These are phyloP conservation scores for Tachina fera DNA, from an alignment of 2,888 invertebrate genomes.

Conservation along the genomic window DNA sequence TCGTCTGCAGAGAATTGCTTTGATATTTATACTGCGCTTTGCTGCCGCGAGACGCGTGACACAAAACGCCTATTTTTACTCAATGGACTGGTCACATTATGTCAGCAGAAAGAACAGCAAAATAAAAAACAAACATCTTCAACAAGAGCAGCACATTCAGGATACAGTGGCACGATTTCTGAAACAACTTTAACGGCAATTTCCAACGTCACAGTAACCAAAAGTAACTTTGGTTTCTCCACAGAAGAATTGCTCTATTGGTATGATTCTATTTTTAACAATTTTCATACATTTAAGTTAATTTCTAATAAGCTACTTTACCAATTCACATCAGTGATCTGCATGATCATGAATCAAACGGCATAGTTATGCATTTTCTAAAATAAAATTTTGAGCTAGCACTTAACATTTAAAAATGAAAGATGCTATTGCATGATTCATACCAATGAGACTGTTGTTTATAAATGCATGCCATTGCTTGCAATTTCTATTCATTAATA, in stretches of 20 bases:
- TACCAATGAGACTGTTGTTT: no score
- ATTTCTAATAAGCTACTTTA: no score
- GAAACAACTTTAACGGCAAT: conserved; percentile 29
- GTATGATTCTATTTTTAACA: conserved; percentile 83
- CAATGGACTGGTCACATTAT: conserved; percentile 93
- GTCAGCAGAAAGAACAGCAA: conserved; percentile 75
- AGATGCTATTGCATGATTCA: no score
- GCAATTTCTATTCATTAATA: no score
- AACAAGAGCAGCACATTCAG: conserved; percentile 41
- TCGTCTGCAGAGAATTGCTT: conserved; percentile 86
- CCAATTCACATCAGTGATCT: no score
- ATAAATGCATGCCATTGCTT: no score
- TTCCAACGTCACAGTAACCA: conserved; percentile 63
- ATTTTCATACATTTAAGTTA: not conserved
- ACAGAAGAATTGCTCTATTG: conserved; percentile 92
- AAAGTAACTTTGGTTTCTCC: conserved; percentile 86
- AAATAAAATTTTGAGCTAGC: no score
- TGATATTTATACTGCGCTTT: conserved; percentile 86
- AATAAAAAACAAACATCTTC: conserved; percentile 48
- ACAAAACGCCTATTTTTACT: conserved; percentile 92
- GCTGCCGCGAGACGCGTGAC: conserved; percentile 86
- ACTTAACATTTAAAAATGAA: no score
- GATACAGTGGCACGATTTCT: not conserved
- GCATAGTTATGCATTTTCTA: no score
- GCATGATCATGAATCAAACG: no score